These are phyloP conservation scores for Cyclopterus lumpus DNA, from an alignment of 2,797 vertebrate species.

Conservation along the genomic window DNA sequence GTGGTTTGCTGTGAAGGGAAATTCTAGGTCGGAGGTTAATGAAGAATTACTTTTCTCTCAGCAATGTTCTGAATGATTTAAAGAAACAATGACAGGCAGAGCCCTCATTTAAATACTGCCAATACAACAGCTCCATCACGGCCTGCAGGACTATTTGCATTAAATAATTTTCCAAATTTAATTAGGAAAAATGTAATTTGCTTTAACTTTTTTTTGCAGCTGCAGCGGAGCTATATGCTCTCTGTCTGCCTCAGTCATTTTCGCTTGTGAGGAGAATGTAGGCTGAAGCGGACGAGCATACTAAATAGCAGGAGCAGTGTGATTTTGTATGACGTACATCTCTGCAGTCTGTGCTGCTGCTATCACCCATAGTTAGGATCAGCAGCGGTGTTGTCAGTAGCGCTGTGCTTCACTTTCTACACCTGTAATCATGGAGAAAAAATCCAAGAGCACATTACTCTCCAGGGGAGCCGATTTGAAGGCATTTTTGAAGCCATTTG, in stretches of 20 bases:
- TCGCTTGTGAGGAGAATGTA: conserved; percentile 7
- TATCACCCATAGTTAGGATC: conserved; percentile 31
- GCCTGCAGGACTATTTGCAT: conserved; percentile 47
- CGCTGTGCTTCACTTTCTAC: conserved; percentile 40
- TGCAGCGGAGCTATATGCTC: neutral
- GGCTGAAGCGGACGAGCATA: conserved; percentile 28
- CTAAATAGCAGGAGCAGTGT: conserved; percentile 35
- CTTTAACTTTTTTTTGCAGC: conserved; percentile 18
- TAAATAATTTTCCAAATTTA: conserved; percentile 59
- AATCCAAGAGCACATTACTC: conserved; percentile 62
- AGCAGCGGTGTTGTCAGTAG: conserved; percentile 32
- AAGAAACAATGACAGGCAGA: conserved; percentile 12
- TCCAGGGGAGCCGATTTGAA: conserved; percentile 70
- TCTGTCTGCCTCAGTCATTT: conserved; percentile 39
- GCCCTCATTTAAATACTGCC: conserved; percentile 33
- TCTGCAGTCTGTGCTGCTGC: conserved; percentile 10
- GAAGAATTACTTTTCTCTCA: conserved; percentile 11
- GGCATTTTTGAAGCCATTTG: conserved; percentile 82
- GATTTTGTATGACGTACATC: conserved; percentile 17
- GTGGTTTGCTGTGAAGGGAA: conserved; percentile 11
- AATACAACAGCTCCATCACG: conserved; percentile 18
- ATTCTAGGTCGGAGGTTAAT: conserved; percentile 14
- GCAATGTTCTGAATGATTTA: conserved; percentile 4
- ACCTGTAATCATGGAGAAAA: conserved; percentile 66
- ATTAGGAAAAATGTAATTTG: conserved; percentile 47